These are phyloP conservation scores for Chalcosyrphus nemorum DNA, from an alignment of 2,888 invertebrate genomes.

Conservation along the genomic window DNA sequence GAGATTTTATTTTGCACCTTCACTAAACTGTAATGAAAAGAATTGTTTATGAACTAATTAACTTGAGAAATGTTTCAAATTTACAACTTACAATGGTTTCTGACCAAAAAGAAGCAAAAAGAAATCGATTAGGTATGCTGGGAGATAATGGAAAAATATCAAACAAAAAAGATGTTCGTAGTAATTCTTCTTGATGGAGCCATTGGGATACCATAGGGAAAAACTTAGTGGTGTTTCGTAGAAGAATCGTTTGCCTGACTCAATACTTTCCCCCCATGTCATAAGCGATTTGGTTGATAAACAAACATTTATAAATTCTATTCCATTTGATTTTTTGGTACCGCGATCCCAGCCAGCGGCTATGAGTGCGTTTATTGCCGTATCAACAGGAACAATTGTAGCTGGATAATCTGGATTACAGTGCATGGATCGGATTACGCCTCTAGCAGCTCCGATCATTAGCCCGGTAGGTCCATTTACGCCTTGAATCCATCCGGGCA, in stretches of 20 bases:
- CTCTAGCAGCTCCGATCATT: constrained; percentile 91
- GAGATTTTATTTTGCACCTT: constrained; percentile 84
- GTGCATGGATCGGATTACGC: constrained; percentile 92
- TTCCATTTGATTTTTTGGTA: constrained; percentile 75
- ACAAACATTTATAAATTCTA: constrained; percentile 86
- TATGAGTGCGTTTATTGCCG: constrained; percentile 90
- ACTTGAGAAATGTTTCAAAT: neutral
- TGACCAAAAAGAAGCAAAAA: constrained; percentile 86
- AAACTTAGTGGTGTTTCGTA: constrained; percentile 89
- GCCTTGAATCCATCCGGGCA: constrained; percentile 95
- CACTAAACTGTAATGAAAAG: constrained; percentile 83
- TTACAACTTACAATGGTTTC: constrained; percentile 89
- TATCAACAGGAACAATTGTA: constrained; percentile 90
- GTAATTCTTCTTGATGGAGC: constrained; percentile 87
- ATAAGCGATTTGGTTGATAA: constrained; percentile 89
- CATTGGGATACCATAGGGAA: constrained; percentile 91
- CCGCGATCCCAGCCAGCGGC: constrained; percentile 87
- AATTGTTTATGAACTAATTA: no score
- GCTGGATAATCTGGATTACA: constrained; percentile 85
- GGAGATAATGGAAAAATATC: constrained; percentile 88
- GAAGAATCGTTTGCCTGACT: constrained; percentile 84
- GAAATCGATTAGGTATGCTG: constrained; percentile 90
- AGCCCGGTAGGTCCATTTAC: constrained; percentile 94
- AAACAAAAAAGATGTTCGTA: constrained; percentile 86
- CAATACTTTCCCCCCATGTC: constrained; percentile 92